Conservation (phyloP, 2,888 invertebrate genomes). For the Drepana falcataria region DNA sequence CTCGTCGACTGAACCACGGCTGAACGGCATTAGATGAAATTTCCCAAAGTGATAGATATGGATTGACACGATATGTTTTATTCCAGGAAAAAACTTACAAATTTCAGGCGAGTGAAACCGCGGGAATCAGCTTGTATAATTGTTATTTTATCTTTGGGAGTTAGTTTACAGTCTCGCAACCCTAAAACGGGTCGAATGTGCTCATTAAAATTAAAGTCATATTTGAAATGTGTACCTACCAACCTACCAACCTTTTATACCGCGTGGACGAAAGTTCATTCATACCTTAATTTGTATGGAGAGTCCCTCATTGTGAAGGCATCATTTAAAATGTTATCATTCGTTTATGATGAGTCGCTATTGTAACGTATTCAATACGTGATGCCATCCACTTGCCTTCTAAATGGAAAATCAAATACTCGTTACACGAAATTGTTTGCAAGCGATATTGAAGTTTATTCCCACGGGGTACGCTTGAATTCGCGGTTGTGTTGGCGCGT, state of each 20-base stretch:
- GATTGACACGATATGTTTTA: too few species aligned
- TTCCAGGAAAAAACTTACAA: too few species aligned
- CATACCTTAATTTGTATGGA: neutral
- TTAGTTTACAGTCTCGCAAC: too few species aligned
- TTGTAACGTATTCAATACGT: slow-evolving; percentile 37
- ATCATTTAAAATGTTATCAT: slow-evolving; percentile 15
- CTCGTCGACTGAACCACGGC: too few species aligned
- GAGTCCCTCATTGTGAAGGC: slow-evolving; percentile 5
- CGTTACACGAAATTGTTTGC: slow-evolving; percentile 25
- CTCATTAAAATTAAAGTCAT: neutral
- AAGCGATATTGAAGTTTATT: slow-evolving; percentile 28
- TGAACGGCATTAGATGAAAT: too few species aligned
- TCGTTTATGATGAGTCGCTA: slow-evolving; percentile 25
- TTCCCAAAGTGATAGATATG: too few species aligned
- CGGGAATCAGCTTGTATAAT: too few species aligned
- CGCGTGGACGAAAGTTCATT: slow-evolving; percentile 5
- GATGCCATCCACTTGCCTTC: slow-evolving; percentile 20
- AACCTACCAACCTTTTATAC: neutral
- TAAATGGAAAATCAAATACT: slow-evolving; percentile 50
- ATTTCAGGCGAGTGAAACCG: too few species aligned
- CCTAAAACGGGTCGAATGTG: neutral
- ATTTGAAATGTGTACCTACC: neutral
- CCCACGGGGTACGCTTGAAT: slow-evolving; percentile 20
- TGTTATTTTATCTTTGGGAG: too few species aligned
- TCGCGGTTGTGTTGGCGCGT: slow-evolving; percentile 12